phyloP scores from a whole-genome alignment of 53 echinoderm and acorn worm species.

The Crossaster papposus region DNA sequence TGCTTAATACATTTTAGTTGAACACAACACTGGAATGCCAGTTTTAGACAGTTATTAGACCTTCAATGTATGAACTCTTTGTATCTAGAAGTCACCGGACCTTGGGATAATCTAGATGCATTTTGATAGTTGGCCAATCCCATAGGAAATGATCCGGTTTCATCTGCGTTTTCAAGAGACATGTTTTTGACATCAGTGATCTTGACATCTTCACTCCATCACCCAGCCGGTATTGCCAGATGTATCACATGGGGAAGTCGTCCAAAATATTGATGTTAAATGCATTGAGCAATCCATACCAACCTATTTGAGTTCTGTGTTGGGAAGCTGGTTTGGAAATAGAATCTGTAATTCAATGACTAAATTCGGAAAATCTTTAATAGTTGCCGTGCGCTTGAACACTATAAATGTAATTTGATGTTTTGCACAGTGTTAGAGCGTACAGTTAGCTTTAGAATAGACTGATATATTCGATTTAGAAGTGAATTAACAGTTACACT shows the following conservation, averaged over 20 bases:
- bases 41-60: not conserved
- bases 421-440: too few relatives aligned
- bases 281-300: not conserved
- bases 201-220: not conserved
- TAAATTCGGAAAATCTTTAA: not conserved
- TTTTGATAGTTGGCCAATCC: not conserved
- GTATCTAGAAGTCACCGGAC: not conserved
- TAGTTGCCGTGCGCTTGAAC: not conserved
- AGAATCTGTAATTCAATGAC: not conserved
- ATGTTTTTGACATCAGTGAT: not conserved
- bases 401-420: too few relatives aligned
- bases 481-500: too few relatives aligned
- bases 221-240: not conserved
- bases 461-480: too few relatives aligned
- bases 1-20: too few relatives aligned
- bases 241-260: not conserved
- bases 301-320: not conserved
- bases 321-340: not conserved
- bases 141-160: not conserved
- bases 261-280: constrained; percentile 5
- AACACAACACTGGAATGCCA: not conserved
- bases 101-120: not conserved
- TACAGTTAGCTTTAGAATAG: too few relatives aligned
- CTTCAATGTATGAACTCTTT: not conserved
- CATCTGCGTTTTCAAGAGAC: not conserved